Evolutionary conservation across 1,140 invertebrate species (phyloP), one percentile per base, ranked within the genome.

Genomic region (Carposina sasakii): DNA sequence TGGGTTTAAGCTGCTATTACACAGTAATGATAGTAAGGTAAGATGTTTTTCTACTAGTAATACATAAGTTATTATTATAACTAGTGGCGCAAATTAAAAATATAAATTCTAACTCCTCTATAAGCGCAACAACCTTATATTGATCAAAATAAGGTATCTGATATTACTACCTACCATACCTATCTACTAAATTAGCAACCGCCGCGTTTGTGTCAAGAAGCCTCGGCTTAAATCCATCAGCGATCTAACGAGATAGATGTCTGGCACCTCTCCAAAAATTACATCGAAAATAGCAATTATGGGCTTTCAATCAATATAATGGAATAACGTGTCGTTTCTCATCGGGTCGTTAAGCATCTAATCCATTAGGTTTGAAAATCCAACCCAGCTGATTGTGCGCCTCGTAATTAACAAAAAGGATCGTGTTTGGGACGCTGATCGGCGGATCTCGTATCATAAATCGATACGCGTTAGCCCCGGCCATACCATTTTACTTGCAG

Each of bases 1-100:
- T 24, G 96, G 96, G 21, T 99, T 98, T 78, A 90, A 90, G 43
- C 87, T 99, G 22, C 91, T 92, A 67, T 88, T 99, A 57, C 94
- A 97, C 76, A 96, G 94, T 85, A 98, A 98, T 84, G 98, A 99
- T 74, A 99, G 97, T 79, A 94, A 99, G 92, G 98, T 99, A 87
- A 89, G 79, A 86, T 49, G 46, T 44, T 28, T 19, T 61, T 52
- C 52, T n/a, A n/a, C n/a, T n/a, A n/a, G n/a, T n/a, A n/a, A n/a
- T n/a, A n/a, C n/a, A n/a, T n/a, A n/a, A n/a, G n/a, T n/a, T n/a
- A n/a, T n/a, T n/a, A n/a, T n/a, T n/a, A n/a, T n/a, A n/a, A n/a
- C n/a, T n/a, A n/a, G n/a, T n/a, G n/a, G n/a, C n/a, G n/a, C n/a
- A n/a, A n/a, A n/a, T n/a, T n/a, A n/a, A n/a, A n/a, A n/a, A n/a